Conservation (phyloP, 2,888 invertebrate species). For the Pharmacophagus antenor region DNA sequence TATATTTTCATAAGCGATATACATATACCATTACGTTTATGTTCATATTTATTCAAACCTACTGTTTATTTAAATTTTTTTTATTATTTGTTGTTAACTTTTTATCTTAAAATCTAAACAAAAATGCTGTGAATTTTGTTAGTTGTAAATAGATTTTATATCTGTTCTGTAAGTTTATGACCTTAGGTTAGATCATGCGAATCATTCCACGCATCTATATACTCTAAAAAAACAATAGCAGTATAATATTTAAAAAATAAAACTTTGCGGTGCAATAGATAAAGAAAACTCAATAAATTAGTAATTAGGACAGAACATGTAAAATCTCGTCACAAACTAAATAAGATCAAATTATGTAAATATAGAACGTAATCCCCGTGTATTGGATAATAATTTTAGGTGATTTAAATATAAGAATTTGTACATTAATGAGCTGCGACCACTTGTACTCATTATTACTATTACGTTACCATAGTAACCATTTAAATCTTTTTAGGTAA, state of each 20-base stretch:
- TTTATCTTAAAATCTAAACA: constrained; percentile 2
- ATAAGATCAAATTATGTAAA: no score
- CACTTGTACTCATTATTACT: not conserved
- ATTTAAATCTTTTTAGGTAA: not conserved
- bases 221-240: not conserved
- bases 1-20: not conserved
- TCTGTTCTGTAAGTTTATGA: not conserved
- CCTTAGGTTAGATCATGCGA: no score
- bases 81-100: not conserved
- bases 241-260: not conserved
- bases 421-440: no score
- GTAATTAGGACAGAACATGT: not conserved
- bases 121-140: constrained; percentile 28
- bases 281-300: not conserved
- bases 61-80: not conserved
- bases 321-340: no score
- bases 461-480: not conserved
- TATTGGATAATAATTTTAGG: no score
- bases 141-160: constrained; percentile 25
- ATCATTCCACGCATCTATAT: not conserved
- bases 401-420: no score
- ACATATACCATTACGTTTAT: not conserved
- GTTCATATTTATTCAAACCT: not conserved
- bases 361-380: no score
- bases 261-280: not conserved